Base-by-base conservation (phyloP, 2,113 vertebrate genomes). In the Porphyrio hochstetteri region DNA sequence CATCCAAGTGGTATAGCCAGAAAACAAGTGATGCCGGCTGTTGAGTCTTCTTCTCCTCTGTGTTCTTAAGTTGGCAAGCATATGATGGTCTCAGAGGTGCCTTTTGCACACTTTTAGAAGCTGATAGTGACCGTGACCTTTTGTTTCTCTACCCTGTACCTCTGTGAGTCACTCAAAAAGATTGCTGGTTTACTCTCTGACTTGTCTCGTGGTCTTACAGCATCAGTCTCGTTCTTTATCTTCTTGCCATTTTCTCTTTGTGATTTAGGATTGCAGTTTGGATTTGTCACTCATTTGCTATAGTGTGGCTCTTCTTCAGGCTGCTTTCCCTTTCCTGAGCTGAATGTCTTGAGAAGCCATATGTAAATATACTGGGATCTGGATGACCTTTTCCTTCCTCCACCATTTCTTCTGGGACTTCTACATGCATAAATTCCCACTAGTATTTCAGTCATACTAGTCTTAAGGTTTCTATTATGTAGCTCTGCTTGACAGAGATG, bases 201-300 rank as follows among this genome's bases (percentile, higher is more conserved):
- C 24, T 74, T 56, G 19, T 67, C 27, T 74, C 0, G 0, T 5
- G 3, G 12, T 74, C 31, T 69, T 59, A 42, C 10, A 44, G 24
- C 20, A 46, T 83, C 48, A 27, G 9, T 48, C 23, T 11, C 78
- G 20, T 24, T 93, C 65, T 70, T 93, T 61, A 29, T 44, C 40
- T 78, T 70, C 56, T 40, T 95, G 23, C 0, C 42, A 11, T 27
- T 64, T 14, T 64, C 16, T 70, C 55, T 44, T 88, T 56, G 38
- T 31, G 10, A 5, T 64, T 83, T 86, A 63, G 81, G 36, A 17
- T 6, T 69, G 16, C 10, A 28, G 35, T 90, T 88, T 46, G 33
- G 17, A 76, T 88, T 65, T 61, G 4, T 44, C 29, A 44, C 3
- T 50, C 3, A 1, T 86, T 57, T 86, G 35, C 23, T 72, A 1